Percentiles rank a stretch among this genome's conserved stretches.
phyloP scores from a whole-genome alignment of 1,140 invertebrate genomes.

The Globodera rostochiensis region DNA sequence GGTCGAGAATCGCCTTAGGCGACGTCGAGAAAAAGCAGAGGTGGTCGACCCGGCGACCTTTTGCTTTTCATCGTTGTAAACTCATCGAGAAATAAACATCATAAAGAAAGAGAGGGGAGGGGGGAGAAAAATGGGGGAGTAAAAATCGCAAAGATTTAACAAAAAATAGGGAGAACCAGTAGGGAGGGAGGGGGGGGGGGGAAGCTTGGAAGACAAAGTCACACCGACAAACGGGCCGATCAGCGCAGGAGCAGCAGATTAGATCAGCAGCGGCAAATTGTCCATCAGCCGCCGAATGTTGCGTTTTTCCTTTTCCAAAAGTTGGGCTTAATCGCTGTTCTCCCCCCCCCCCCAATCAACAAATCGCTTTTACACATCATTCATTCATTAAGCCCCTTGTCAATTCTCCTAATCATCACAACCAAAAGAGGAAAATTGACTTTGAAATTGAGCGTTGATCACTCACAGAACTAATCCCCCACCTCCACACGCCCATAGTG shows the following conservation, averaged over 20 bases:
- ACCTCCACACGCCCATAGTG: neutral
- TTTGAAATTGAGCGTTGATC: neutral
- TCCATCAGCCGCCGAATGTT: neutral
- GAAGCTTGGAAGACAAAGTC: neutral
- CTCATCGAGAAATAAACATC: neutral
- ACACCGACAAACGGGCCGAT: neutral
- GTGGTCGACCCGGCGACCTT: neutral
- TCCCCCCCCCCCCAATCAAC: neutral
- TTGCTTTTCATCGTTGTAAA: slow-evolving; percentile 1
- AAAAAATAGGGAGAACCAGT: neutral
- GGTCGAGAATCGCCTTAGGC: neutral
- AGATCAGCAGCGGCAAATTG: neutral
- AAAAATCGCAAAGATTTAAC: neutral
- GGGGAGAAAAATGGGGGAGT: neutral
- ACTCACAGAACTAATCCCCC: neutral
- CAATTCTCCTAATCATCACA: neutral
- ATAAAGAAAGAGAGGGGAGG: neutral
- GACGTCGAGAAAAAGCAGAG: neutral
- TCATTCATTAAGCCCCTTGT: too few species aligned
- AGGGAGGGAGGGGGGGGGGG: too few species aligned
- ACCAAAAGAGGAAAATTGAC: neutral
- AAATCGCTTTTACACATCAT: neutral
- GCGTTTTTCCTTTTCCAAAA: neutral
- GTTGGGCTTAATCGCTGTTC: neutral
- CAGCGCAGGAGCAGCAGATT: neutral